Conservation (phyloP, 2,888 invertebrate species). For the Drosophila lacicola region DNA sequence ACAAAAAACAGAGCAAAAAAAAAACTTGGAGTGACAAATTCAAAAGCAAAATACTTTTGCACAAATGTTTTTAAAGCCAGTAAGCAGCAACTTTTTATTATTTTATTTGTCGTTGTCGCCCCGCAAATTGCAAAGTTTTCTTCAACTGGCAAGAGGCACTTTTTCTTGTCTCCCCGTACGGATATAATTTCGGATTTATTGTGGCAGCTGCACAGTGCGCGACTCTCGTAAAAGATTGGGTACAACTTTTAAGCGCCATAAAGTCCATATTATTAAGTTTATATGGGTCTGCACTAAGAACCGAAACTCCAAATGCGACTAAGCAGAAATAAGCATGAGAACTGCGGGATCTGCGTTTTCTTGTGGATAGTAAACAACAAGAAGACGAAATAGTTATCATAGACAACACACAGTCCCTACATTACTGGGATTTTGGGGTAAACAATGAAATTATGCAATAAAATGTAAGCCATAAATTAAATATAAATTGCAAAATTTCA, state of each 20-base stretch:
- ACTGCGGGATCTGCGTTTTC: neutral
- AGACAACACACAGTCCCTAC: neutral
- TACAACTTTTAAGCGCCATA: slow-evolving; percentile 51
- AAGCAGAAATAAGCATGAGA: neutral
- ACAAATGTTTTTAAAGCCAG: slow-evolving; percentile 37
- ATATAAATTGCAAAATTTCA: neutral
- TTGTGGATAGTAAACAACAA: slow-evolving; percentile 3
- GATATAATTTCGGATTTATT: slow-evolving; percentile 65
- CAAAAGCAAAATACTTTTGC: slow-evolving; percentile 42
- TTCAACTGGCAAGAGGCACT: slow-evolving; percentile 35
- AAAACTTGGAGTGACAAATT: slow-evolving; percentile 36
- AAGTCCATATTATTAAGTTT: slow-evolving; percentile 28
- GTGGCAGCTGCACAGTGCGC: slow-evolving; percentile 40
- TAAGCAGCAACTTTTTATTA: slow-evolving; percentile 46
- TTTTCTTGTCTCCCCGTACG: slow-evolving; percentile 14
- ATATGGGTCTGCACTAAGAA: slow-evolving; percentile 14
- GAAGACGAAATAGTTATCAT: neutral
- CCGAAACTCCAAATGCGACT: neutral
- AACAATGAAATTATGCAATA: slow-evolving; percentile 1
- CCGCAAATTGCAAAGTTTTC: slow-evolving; percentile 59
- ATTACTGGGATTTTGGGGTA: neutral
- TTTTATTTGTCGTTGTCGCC: slow-evolving; percentile 30
- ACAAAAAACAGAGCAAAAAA: neutral
- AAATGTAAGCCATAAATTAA: neutral
- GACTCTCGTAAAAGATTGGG: slow-evolving; percentile 44